Conservation (phyloP, 2,797 vertebrate genomes). For the Pipistrellus pygmaeus region DNA sequence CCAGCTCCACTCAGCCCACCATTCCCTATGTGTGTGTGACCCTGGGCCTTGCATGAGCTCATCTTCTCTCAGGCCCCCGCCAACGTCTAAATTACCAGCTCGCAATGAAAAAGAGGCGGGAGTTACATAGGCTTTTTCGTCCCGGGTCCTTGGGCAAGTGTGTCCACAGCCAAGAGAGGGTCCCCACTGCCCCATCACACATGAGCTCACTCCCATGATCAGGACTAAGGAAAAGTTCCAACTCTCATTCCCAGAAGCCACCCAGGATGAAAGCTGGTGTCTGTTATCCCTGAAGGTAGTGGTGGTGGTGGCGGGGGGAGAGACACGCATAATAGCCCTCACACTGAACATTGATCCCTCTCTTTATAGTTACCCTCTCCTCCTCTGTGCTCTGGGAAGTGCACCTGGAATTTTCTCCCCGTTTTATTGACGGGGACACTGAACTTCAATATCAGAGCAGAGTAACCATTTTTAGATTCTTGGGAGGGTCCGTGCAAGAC, state of each 20-base stretch:
- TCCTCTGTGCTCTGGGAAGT: constrained; percentile 3
- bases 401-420: not conserved
- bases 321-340: too few species aligned
- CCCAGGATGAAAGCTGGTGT: not conserved
- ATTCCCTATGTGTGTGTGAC: constrained; percentile 15
- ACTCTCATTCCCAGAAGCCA: not conserved
- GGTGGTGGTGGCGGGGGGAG: too few species aligned
- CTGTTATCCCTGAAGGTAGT: not conserved
- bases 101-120: constrained; percentile 20
- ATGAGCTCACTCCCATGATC: not conserved
- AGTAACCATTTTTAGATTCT: not conserved
- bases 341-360: not conserved
- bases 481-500: not conserved
- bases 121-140: not conserved
- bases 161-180: not conserved
- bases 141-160: not conserved
- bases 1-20: not conserved
- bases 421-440: constrained; percentile 48
- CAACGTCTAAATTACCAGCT: constrained; percentile 49
- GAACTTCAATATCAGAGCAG: not conserved
- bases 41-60: constrained; percentile 18
- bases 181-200: not conserved
- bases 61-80: constrained; percentile 3
- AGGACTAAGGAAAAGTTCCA: not conserved
- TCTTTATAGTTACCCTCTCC: not conserved